Evolutionary conservation across 2,888 invertebrate species (phyloP), one percentile per base, ranked within the genome.

Genomic region (Noctua pronuba): DNA sequence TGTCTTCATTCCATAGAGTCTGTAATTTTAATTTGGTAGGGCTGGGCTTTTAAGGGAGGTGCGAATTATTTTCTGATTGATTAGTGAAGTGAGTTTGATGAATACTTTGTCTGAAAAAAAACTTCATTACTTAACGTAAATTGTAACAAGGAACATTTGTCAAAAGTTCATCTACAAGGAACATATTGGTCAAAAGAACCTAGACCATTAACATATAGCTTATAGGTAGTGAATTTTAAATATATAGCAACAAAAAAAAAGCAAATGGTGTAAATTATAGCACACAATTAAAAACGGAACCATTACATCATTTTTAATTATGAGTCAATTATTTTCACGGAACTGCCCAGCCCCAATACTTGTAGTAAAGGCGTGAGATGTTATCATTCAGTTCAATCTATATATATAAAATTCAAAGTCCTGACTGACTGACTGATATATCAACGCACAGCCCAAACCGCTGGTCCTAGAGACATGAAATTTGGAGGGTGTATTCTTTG

Each of bases 301-400:
- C 64, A 64, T 84, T n/a, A 68, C 35, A 66, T 72, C 3, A 68
- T 21, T 72, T 64, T 64, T 60, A 60, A 75, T 69, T 62, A 60
- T 35, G 31, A 49, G 8, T 1, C n/a, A 46, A 70, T 66, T 24
- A 49, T 76, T 70, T 44, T 46, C 13, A 68, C 21, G 60, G 46
- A 65, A 44, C 60, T 72, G 64, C 52, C 72, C 64, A 69, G 6
- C 35, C 28, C 24, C n/a, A 55, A 68, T 49, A 49, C 6, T 41
- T n/a, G n/a, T n/a, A 55, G 35, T 58, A 55, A 60, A 70, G 60
- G 73, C 16, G 28, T 64, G 41, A 73, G 69, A 83, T 75, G 16
- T 58, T 85, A 81, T 76, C 65, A 41, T 31, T 55, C 1, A 35
- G 21, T 24, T 8, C 35, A 49, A 73, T n/a, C n/a, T n/a, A n/a